These are phyloP conservation scores for Lepus townsendii DNA, from an alignment of 2,797 vertebrate species.

Conservation along the genomic window DNA sequence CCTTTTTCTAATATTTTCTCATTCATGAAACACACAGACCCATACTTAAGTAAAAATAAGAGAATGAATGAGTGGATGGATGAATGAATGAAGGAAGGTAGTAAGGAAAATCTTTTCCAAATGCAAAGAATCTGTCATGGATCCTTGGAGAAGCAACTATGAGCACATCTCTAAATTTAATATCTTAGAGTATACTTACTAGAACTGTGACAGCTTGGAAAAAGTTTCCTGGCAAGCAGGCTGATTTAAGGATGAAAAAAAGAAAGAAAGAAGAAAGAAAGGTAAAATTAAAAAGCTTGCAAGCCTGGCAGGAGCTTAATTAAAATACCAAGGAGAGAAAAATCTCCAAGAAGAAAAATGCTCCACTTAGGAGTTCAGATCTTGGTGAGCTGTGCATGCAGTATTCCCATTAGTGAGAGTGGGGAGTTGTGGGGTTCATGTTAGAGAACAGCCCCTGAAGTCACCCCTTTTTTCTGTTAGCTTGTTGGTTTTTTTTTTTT, in stretches of 20 bases:
- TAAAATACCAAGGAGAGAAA: conserved; percentile 87
- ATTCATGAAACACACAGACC: background rate
- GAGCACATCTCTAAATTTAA: conserved; percentile 76
- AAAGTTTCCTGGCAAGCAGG: conserved; percentile 82
- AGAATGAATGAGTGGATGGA: background rate
- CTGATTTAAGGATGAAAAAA: conserved; percentile 68
- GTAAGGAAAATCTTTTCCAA: conserved; percentile 56
- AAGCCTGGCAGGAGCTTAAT: conserved; percentile 87
- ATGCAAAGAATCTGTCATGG: conserved; percentile 50
- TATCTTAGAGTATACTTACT: conserved; percentile 78
- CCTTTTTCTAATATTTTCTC: conserved; percentile 68
- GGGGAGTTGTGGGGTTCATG: background rate
- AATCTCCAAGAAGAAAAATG: conserved; percentile 83
- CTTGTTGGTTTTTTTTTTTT: no score
- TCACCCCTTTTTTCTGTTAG: conserved; percentile 82
- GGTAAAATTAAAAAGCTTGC: conserved; percentile 78
- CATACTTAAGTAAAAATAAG: background rate
- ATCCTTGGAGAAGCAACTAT: conserved; percentile 66
- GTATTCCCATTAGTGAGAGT: conserved; percentile 69
- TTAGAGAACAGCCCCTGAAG: conserved; percentile 79
- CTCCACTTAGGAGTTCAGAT: conserved; percentile 82
- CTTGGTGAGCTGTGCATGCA: conserved; percentile 73
- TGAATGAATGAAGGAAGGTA: background rate
- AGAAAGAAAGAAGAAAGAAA: conserved; percentile 63
- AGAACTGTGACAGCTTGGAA: conserved; percentile 76